A percentile compares a stretch with the other conserved stretches of the same genome.
phyloP scores from a whole-genome alignment of 2,888 invertebrate genomes.

The Drosophila putrida region DNA sequence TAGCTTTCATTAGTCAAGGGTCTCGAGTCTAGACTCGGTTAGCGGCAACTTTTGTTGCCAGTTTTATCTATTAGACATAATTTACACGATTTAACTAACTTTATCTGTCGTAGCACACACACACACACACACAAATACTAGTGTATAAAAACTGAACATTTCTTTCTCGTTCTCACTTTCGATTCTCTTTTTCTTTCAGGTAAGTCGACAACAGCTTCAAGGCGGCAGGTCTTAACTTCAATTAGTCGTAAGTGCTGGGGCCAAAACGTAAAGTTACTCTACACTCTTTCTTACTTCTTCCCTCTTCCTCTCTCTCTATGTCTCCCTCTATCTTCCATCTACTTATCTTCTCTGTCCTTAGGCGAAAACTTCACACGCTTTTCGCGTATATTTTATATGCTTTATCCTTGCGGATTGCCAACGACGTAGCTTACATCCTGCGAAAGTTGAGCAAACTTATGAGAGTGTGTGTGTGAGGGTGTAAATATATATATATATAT shows the following conservation, averaged over 20 bases:
- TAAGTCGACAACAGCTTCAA: slow-evolving; percentile 53
- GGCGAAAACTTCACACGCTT: slow-evolving; percentile 54
- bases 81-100: slow-evolving; percentile 79
- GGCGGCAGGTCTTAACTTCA: slow-evolving; percentile 68
- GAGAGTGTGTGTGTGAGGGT: neutral
- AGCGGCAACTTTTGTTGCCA: slow-evolving; percentile 50
- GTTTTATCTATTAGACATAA: slow-evolving; percentile 80
- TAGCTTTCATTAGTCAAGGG: slow-evolving; percentile 52
- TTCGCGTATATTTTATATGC: slow-evolving; percentile 61
- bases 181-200: slow-evolving; percentile 54
- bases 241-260: slow-evolving; percentile 79
- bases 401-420: slow-evolving; percentile 46
- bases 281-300: neutral
- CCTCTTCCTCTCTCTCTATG: neutral
- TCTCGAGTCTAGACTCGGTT: slow-evolving; percentile 59
- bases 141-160: slow-evolving; percentile 9
- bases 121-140: slow-evolving; percentile 1
- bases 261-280: slow-evolving; percentile 36
- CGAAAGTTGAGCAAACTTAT: slow-evolving; percentile 28
- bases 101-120: slow-evolving; percentile 47
- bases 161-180: slow-evolving; percentile 6
- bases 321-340: neutral
- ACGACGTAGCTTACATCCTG: slow-evolving; percentile 25
- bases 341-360: neutral
- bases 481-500: too few species aligned